Conservation (phyloP, 1,140 invertebrate genomes). For the Eulimnadia texana region DNA sequence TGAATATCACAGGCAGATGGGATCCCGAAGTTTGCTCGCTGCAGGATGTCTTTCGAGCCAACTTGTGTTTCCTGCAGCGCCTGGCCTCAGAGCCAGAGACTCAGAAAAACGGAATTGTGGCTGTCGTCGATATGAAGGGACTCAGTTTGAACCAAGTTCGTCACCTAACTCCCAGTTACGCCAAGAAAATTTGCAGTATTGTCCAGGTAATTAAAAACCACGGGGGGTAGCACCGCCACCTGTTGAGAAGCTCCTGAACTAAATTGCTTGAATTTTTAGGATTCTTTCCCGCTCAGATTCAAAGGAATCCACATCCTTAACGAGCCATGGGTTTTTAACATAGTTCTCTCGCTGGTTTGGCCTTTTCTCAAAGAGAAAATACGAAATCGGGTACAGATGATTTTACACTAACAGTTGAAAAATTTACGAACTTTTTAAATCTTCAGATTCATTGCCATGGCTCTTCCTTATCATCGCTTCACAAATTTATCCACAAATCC, state of each 20-base stretch:
- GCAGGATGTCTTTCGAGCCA: constrained; percentile 39
- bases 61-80: constrained; percentile 41
- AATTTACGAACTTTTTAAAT: constrained; percentile 15
- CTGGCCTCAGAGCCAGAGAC: constrained; percentile 47
- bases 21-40: constrained; percentile 41
- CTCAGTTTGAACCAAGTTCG: constrained; percentile 46
- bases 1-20: constrained; percentile 48
- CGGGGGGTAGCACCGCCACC: background rate
- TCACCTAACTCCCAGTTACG: constrained; percentile 53
- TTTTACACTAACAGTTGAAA: constrained; percentile 3
- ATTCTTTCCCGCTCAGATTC: constrained; percentile 72
- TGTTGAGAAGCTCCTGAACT: background rate
- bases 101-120: constrained; percentile 36
- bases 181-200: constrained; percentile 43
- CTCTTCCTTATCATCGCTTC: constrained; percentile 45
- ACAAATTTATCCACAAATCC: constrained; percentile 42
- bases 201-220: constrained; percentile 35
- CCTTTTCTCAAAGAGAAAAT: constrained; percentile 74
- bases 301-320: constrained; percentile 84
- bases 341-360: constrained; percentile 75
- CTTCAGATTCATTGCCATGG: constrained; percentile 62
- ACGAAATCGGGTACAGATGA: constrained; percentile 49
- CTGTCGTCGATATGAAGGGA: constrained; percentile 52
- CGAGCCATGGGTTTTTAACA: constrained; percentile 72
- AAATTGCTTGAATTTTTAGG: constrained; percentile 31